Conservation (phyloP, 2,888 invertebrate genomes). For the Spodoptera exigua region DNA sequence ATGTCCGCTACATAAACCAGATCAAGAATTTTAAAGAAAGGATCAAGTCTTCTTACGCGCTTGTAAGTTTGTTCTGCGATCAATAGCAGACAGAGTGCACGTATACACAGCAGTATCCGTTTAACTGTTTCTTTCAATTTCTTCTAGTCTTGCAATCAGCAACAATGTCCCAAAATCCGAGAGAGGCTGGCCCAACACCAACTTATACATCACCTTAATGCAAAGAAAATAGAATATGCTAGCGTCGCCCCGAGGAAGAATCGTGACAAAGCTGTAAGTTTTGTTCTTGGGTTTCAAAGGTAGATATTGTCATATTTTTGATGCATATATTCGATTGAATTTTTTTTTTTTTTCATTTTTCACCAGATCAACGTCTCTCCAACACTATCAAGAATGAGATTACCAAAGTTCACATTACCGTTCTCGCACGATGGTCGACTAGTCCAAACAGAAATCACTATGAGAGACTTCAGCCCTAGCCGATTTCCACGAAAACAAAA, state of each 20-base stretch:
- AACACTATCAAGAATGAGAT: slow-evolving; percentile 29
- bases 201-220: slow-evolving; percentile 37
- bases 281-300: no score
- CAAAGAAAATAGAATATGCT: background rate
- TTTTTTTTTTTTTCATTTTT: background rate
- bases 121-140: background rate
- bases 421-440: background rate
- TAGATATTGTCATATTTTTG: no score
- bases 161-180: slow-evolving; percentile 62
- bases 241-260: background rate
- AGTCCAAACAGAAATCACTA: slow-evolving; percentile 44
- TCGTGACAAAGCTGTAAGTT: slow-evolving; percentile 32
- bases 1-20: slow-evolving; percentile 57
- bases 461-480: slow-evolving; percentile 35
- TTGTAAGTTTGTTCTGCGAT: slow-evolving; percentile 27
- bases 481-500: background rate
- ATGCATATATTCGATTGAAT: background rate
- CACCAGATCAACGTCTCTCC: slow-evolving; percentile 47
- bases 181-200: slow-evolving; percentile 62
- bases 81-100: no score
- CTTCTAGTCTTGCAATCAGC: slow-evolving; percentile 58
- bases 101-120: no score
- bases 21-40: slow-evolving; percentile 52
- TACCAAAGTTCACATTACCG: slow-evolving; percentile 29
- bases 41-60: slow-evolving; percentile 38